Conservation (phyloP, 53 echinoderm and acorn worm genomes). For the Arbacia lixula region DNA sequence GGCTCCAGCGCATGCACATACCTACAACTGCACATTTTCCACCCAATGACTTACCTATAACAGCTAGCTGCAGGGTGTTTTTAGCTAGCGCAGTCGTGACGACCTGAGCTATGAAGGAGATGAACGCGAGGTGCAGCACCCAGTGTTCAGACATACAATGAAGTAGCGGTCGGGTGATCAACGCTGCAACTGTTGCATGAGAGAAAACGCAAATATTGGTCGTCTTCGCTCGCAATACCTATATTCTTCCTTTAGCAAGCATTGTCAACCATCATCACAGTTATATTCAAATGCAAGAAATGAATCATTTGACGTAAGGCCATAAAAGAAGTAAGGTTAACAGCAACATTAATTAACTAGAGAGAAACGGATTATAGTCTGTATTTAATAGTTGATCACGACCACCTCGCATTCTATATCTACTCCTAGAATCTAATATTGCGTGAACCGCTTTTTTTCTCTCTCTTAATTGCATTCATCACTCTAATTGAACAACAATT, state of each 20-base stretch:
- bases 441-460: no score
- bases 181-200: neutral
- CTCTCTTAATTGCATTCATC: no score
- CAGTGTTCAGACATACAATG: slow-evolving; percentile 10
- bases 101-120: slow-evolving; percentile 37
- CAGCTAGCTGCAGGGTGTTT: slow-evolving; percentile 26
- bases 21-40: neutral
- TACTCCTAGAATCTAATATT: no score
- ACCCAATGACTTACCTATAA: neutral
- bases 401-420: no score
- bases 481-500: no score
- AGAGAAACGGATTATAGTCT: neutral
- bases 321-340: no score
- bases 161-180: slow-evolving; percentile 4
- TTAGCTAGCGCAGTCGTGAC: slow-evolving; percentile 7
- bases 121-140: slow-evolving; percentile 13
- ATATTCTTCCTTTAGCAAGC: no score
- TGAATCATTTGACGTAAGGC: no score
- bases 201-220: neutral
- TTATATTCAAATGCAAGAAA: no score
- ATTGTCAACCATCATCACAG: no score
- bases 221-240: no score
- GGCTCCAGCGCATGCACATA: neutral
- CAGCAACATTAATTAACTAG: neutral
- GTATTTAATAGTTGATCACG: no score